Evolutionary conservation across 2,888 invertebrate genomes (phyloP).

Genomic region (Harpalus rubripes): DNA sequence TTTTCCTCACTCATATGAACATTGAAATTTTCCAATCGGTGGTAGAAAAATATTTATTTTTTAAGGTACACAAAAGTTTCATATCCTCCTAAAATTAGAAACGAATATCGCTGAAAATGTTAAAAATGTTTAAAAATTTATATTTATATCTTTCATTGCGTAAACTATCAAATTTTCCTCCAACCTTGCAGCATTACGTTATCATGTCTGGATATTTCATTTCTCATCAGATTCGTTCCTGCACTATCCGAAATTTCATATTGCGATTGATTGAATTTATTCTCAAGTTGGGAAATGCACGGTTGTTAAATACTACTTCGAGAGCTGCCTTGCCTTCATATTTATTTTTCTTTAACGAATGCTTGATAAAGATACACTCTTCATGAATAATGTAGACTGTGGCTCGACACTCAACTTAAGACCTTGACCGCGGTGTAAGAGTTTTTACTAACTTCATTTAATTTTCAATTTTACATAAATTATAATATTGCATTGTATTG

Average conservation of each 20-base stretch:
- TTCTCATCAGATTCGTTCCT: constrained; percentile 30
- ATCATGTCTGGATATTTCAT: constrained; percentile 45
- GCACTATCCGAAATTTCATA: constrained; percentile 26
- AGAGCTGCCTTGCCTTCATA: constrained; percentile 27
- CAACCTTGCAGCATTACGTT: constrained; percentile 10
- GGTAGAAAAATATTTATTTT: no score
- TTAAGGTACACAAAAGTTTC: no score
- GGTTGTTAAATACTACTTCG: constrained; percentile 47
- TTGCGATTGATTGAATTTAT: constrained; percentile 44
- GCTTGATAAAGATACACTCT: constrained; percentile 53
- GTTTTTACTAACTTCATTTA: constrained; percentile 48
- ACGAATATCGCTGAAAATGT: neutral
- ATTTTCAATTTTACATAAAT: constrained; percentile 51
- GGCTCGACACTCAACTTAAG: constrained; percentile 5
- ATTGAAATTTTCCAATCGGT: no score
- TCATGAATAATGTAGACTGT: constrained; percentile 56
- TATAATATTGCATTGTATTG: constrained; percentile 28
- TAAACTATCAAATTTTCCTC: constrained; percentile 29
- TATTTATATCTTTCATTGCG: neutral
- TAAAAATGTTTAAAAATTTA: neutral
- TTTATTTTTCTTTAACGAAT: constrained; percentile 60
- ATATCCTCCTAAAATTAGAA: neutral
- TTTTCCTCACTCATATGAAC: no score
- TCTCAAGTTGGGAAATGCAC: constrained; percentile 46
- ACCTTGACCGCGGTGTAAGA: constrained; percentile 40